A percentile compares a stretch with the other conserved stretches of the same genome.
phyloP scores from a whole-genome alignment of 1,140 invertebrate genomes.

The Charaxes varanes region DNA sequence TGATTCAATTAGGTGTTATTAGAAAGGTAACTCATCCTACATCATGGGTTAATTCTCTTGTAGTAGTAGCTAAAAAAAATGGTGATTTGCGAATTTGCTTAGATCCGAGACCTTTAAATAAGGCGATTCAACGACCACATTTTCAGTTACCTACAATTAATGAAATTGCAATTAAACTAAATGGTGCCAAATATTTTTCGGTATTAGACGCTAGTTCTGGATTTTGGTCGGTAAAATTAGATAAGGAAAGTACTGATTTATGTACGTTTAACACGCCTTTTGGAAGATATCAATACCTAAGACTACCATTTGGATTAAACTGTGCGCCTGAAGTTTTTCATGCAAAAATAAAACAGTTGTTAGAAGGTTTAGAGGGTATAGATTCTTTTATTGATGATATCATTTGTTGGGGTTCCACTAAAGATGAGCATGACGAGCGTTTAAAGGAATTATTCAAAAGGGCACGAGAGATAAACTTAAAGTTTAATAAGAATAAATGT shows the following conservation, averaged over 20 bases:
- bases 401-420: constrained; percentile 5
- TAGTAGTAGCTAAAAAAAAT: constrained; percentile 10
- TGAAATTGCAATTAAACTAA: constrained; percentile 6
- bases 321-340: constrained; percentile 24
- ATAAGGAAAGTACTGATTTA: constrained; percentile 7
- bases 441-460: constrained; percentile 9
- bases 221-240: constrained; percentile 9
- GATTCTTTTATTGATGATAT: constrained; percentile 17
- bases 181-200: constrained; percentile 11
- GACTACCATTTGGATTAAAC: constrained; percentile 21
- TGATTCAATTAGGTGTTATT: constrained; percentile 17
- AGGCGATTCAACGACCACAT: constrained; percentile 6
- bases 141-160: constrained; percentile 11
- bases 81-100: constrained; percentile 7
- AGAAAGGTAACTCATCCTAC: constrained; percentile 15
- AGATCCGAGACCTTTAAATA: constrained; percentile 10
- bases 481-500: constrained; percentile 21
- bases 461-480: constrained; percentile 9
- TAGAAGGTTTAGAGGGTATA: constrained; percentile 15
- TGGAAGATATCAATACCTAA: constrained; percentile 13
- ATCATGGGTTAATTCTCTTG: constrained; percentile 4
- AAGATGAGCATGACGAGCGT: constrained; percentile 13
- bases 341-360: constrained; percentile 12
- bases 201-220: constrained; percentile 10
- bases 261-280: constrained; percentile 9